Evolutionary conservation across 2,888 invertebrate genomes (phyloP).

Genomic region (Pilophorus perplexus): DNA sequence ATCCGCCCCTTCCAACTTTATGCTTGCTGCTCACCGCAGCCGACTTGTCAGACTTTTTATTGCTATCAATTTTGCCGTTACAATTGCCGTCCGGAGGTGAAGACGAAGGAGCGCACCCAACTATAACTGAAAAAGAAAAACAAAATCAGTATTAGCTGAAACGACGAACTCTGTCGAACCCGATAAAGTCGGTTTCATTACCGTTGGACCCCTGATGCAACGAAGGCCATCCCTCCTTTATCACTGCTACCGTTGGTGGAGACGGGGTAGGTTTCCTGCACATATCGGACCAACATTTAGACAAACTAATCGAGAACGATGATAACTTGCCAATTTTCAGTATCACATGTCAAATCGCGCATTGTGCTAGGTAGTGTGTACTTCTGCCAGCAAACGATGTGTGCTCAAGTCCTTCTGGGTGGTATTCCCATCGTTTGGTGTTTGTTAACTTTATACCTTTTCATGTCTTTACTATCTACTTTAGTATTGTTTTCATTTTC

Average conservation of each 20-base stretch:
- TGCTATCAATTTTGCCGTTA: conserved; percentile 31
- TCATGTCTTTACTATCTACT: too few species aligned
- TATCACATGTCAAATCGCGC: neutral
- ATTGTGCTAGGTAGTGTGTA: too few species aligned
- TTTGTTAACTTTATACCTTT: too few species aligned
- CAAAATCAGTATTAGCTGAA: neutral
- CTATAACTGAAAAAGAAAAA: conserved; percentile 45
- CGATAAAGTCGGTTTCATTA: neutral
- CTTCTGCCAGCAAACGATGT: too few species aligned
- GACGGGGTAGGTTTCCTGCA: conserved; percentile 56
- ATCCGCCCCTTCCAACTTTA: conserved; percentile 34
- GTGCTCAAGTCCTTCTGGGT: too few species aligned
- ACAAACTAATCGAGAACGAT: too few species aligned
- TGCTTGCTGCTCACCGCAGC: conserved; percentile 28
- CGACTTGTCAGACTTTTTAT: conserved; percentile 35
- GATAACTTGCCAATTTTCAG: neutral
- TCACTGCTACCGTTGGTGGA: conserved; percentile 52
- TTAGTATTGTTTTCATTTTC: too few species aligned
- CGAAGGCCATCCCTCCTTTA: conserved; percentile 71
- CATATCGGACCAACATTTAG: too few species aligned
- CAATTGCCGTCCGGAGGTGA: conserved; percentile 43
- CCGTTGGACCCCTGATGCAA: conserved; percentile 43
- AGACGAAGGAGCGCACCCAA: conserved; percentile 45
- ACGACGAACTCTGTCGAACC: neutral
- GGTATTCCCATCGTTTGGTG: too few species aligned